phyloP scores from a whole-genome alignment of 2,888 invertebrate species.

The Ptychoptera albimana region DNA sequence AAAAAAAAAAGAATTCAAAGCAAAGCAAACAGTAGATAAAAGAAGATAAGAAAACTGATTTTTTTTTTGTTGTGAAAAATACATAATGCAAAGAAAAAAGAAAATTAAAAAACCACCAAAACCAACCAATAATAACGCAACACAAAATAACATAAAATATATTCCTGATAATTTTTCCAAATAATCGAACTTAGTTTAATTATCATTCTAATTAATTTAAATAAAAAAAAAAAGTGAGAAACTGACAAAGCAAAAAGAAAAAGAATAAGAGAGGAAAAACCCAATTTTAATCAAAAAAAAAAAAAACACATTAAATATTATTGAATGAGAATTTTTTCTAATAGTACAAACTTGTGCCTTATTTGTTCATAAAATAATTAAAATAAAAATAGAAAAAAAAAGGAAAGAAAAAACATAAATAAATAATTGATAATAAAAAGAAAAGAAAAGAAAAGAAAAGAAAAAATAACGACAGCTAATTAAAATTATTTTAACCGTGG shows the following conservation, averaged over 20 bases:
- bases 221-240: not conserved
- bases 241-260: not conserved
- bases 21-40: no score
- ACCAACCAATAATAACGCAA: no score
- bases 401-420: constrained; percentile 8
- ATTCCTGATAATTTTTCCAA: not conserved
- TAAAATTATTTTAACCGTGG: no score
- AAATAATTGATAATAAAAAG: not conserved
- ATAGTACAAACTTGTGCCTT: constrained; percentile 17
- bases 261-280: constrained; percentile 3
- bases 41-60: no score
- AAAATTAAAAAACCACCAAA: not conserved
- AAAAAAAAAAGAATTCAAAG: not conserved
- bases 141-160: no score
- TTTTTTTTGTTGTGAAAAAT: not conserved
- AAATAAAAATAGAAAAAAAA: constrained; percentile 6
- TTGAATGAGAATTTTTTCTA: constrained; percentile 12
- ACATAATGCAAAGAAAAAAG: not conserved
- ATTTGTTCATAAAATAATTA: constrained; percentile 11
- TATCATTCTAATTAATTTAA: not conserved
- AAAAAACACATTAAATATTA: constrained; percentile 6
- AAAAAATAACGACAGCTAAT: no score
- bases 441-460: not conserved
- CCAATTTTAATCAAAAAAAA: not conserved
- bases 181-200: not conserved